Base-by-base conservation (phyloP, 2,113 vertebrate genomes). In the Cephalopterus ornatus region DNA sequence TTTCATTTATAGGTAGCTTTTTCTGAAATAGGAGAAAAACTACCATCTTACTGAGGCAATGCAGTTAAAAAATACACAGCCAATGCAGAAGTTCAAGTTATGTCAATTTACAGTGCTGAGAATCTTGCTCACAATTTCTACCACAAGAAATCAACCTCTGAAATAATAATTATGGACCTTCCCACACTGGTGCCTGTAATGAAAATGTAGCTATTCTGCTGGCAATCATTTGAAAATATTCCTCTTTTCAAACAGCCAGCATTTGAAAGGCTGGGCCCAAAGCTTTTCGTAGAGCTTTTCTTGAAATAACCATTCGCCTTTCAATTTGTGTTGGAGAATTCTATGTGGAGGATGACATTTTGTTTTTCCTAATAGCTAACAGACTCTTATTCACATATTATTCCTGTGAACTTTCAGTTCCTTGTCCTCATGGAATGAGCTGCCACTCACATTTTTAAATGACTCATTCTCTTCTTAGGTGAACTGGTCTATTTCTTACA, bases 331-430 rank as follows among this genome's bases (percentile, higher is more conserved):
- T 35, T 92, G 81, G 81, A 95, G 66, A 87, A 94, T 91, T 70
- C 79, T 68, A 2, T 76, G 77, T 86, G 84, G 55, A 93, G 62
- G 72, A 94, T 86, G 75, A 88, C 18, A 76, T 97, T 95, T 95
- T 96, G 92, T 92, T 94, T 97, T 95, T 75, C 89, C 95, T 90
- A 89, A 56, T 56, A 93, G 71, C 50, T 70, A 93, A 92, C 86
- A 96, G 68, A 88, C 75, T 95, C 96, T 97, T 86, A 94, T 91
- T 96, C 89, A 37, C 35, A 89, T 97, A 89, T 85, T 95, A 81
- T 92, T 96, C 58, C 77, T 42, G 59, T 92, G 81, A 95, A 78
- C 59, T 95, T 95, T 92, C n/a, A 47, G 41, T 92, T 97, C 37
- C 24, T 73, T 93, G 89, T 88, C 72, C 73, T 97, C 84, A 50